These are phyloP conservation scores for Dendrolimus pini DNA, from an alignment of 2,888 invertebrate genomes.

Conservation along the genomic window DNA sequence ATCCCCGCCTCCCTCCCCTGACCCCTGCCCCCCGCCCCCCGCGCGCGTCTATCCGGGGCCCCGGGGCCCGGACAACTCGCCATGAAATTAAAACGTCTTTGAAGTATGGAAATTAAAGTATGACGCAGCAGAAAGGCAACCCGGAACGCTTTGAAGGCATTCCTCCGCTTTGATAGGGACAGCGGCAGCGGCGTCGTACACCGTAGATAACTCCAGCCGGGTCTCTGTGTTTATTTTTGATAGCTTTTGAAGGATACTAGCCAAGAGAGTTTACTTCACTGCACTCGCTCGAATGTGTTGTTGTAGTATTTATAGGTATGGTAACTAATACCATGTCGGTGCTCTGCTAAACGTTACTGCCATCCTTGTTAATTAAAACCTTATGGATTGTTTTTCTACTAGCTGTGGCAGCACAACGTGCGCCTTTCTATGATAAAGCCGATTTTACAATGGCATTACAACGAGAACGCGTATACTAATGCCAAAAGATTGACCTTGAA, in stretches of 20 bases:
- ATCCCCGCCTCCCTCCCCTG: not conserved
- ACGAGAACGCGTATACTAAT: too few species aligned
- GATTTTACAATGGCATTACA: too few species aligned
- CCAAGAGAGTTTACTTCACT: too few species aligned
- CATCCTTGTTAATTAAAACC: too few species aligned
- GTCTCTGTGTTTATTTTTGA: not conserved
- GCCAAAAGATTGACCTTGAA: too few species aligned
- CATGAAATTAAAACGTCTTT: constrained; percentile 31
- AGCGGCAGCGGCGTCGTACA: not conserved
- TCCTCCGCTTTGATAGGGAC: not conserved
- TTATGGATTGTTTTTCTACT: too few species aligned
- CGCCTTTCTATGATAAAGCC: too few species aligned
- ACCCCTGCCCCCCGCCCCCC: constrained; percentile 4
- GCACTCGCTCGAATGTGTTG: too few species aligned
- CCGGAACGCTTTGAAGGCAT: not conserved
- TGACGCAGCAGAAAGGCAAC: constrained; percentile 17
- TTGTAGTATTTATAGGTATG: too few species aligned
- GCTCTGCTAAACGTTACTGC: too few species aligned
- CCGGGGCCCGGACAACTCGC: constrained; percentile 16
- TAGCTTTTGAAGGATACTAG: not conserved
- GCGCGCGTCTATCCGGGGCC: constrained; percentile 8
- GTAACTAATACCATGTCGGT: too few species aligned
- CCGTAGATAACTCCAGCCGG: not conserved
- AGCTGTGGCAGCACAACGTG: too few species aligned
- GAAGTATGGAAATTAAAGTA: constrained; percentile 26